Percentiles rank a stretch among this genome's conserved stretches.
These are phyloP conservation scores for Catostylus mosaicus DNA, from an alignment of 30 jellyfish, hydroid and myxozoan genomes.

Conservation along the genomic window DNA sequence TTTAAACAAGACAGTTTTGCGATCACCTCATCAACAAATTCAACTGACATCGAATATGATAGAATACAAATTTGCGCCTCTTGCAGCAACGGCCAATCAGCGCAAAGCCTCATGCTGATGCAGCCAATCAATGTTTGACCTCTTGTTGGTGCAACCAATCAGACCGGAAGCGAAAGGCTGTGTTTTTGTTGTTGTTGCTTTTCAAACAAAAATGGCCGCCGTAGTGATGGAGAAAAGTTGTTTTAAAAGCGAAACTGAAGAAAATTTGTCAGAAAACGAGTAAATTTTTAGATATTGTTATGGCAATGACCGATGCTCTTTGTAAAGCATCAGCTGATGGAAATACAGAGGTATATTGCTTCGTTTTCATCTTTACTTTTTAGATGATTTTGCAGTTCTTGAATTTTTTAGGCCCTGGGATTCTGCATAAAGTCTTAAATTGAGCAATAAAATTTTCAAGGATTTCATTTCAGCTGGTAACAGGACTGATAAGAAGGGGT, in stretches of 20 bases:
- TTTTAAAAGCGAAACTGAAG: neutral
- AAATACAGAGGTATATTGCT: constrained; percentile 21
- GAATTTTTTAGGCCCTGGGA: no score
- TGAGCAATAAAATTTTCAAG: neutral
- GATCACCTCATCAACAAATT: neutral
- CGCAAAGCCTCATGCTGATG: neutral
- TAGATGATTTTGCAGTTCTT: no score
- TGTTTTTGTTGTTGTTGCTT: constrained; percentile 8
- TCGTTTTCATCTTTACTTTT: no score
- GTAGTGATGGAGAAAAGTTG: no score
- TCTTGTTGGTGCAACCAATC: no score
- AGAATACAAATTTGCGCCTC: neutral
- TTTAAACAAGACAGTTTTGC: neutral
- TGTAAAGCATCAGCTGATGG: constrained; percentile 66
- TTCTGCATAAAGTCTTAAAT: neutral
- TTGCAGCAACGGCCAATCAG: neutral
- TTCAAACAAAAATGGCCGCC: neutral
- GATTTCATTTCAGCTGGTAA: constrained; percentile 24
- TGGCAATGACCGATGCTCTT: constrained; percentile 62
- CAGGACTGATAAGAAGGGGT: constrained; percentile 39
- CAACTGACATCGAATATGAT: neutral
- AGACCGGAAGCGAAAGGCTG: no score
- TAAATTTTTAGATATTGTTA: no score
- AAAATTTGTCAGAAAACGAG: no score
- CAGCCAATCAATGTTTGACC: neutral